Percentiles rank a stretch among this genome's conserved stretches.
phyloP scores from a whole-genome alignment of 2,797 vertebrate species.

The Echiichthys vipera region DNA sequence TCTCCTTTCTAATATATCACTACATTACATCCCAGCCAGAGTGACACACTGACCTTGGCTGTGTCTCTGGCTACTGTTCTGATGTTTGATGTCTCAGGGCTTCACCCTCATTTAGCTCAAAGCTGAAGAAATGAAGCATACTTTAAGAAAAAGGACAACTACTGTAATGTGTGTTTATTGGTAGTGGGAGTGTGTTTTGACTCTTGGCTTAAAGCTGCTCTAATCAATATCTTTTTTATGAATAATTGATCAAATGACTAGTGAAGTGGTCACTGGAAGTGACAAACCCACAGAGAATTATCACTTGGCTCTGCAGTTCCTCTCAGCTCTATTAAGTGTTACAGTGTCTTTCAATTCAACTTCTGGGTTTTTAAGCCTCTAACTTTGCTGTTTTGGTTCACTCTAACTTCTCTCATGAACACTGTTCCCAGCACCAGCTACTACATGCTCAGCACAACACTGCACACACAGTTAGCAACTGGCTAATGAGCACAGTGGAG shows the following conservation, averaged over 20 bases:
- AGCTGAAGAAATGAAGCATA: conserved; percentile 24
- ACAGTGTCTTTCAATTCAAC: not conserved
- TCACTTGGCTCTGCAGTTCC: not conserved
- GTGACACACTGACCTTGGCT: conserved; percentile 63
- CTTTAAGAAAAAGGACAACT: not conserved
- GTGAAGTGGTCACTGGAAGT: not conserved
- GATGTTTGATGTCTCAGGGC: conserved; percentile 40
- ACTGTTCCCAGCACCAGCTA: not conserved
- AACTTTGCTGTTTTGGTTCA: not conserved
- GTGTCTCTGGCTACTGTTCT: conserved; percentile 41
- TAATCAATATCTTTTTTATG: conserved; percentile 12
- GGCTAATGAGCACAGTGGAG: not conserved
- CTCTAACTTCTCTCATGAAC: not conserved
- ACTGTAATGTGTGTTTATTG: not conserved
- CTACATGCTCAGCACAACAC: not conserved
- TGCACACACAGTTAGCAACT: not conserved
- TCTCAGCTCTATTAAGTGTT: not conserved
- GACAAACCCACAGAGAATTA: conserved; percentile 2
- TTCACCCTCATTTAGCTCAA: conserved; percentile 36
- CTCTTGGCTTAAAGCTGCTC: not conserved
- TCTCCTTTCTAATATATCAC: conserved; percentile 51
- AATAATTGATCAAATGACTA: conserved; percentile 7
- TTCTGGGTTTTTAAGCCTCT: not conserved
- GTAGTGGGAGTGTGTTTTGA: not conserved
- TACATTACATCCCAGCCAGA: conserved; percentile 53